Base-by-base conservation (phyloP, 2,797 vertebrate species). In the Xiphophorus birchmanni region DNA sequence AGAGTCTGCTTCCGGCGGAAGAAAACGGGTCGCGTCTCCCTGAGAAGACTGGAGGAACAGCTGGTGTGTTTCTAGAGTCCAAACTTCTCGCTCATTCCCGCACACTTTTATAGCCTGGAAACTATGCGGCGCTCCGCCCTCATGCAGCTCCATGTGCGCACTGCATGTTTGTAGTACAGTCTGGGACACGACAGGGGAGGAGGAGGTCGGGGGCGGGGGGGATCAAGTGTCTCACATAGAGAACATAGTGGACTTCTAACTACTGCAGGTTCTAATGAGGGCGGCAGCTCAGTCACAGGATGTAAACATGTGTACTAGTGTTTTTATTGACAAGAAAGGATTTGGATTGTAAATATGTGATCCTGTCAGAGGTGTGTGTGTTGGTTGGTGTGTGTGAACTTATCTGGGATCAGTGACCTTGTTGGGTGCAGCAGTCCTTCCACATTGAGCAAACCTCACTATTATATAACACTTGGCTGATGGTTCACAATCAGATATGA, bases 151-250 rank as follows among this genome's bases (percentile, higher is more conserved):
- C 86, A 83, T 90, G 85, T 87, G 80, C 69, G 69, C 69, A 45
- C 12, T 85, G 86, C 85, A 45, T 80, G 80, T 89, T 83, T 89
- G 82, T 87, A 65, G 73, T 75, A 63, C 73, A 48, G 48, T 17
- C 26, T 1, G 47, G 45, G 18, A 17, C 11, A 73, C 5, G 2
- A 35, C 29, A 9, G 60, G 29, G 2, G 58, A 15, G 32, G 29
- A 2, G 35, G 60, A 42, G 4, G 11, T 2, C 0, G 13, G 12
- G 5, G 54, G 1, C 2, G 26, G 2, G 44, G 42, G 1, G 44
- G 85, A 72, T 81, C 76, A 10, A 69, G 80, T 90, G 78, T 88
- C 88, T 37, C 50, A 69, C 90, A 90, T 91, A 88, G 73, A 21
- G 86, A 86, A 91, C 90, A 87, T 91, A 78, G 80, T 65, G 84